Evolutionary conservation across 2,797 vertebrate genomes (phyloP).

Genomic region (Peromyscus attwateri): DNA sequence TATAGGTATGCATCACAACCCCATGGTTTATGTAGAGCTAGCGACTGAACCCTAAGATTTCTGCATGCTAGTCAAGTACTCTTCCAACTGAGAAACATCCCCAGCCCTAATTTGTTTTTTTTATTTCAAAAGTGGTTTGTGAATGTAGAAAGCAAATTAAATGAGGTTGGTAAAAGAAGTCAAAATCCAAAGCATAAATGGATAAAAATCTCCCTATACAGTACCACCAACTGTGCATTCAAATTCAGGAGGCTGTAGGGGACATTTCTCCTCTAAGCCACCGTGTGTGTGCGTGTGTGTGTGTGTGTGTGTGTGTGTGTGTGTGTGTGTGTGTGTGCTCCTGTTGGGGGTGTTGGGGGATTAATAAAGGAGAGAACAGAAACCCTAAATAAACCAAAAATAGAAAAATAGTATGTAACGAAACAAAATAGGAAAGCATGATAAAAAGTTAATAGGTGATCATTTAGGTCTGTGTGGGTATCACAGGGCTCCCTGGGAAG

Average conservation of each 20-base stretch:
- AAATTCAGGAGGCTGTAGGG: too few species aligned
- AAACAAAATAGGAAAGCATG: background rate
- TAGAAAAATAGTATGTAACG: background rate
- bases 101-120: background rate
- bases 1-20: too few species aligned
- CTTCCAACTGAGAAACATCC: background rate
- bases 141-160: background rate
- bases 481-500: background rate
- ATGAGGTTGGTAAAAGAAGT: background rate
- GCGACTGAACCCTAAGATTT: background rate
- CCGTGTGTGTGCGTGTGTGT: background rate
- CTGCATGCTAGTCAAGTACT: background rate
- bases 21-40: background rate
- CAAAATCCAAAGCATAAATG: background rate
- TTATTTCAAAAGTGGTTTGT: background rate
- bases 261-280: background rate
- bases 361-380: background rate
- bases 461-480: background rate
- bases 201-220: background rate
- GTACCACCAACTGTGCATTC: background rate
- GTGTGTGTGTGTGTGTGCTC: accelerated
- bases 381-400: background rate
- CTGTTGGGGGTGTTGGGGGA: background rate
- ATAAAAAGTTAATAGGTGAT: background rate
- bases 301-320: too few species aligned